Base-by-base conservation (phyloP, 1,140 invertebrate genomes). In the Hyphantria cunea region DNA sequence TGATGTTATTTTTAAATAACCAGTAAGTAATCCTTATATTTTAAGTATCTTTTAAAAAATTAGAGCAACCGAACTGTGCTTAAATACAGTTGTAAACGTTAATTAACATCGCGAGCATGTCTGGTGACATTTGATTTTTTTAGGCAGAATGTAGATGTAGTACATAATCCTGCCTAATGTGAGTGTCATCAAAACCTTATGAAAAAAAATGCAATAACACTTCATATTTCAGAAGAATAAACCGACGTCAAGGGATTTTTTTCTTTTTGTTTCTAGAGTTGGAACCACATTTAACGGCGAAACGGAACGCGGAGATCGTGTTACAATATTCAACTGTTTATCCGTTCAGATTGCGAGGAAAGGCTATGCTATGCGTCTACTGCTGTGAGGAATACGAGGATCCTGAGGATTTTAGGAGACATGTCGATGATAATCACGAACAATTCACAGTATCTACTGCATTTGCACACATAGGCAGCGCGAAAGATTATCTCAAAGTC, bases 251-350 rank as follows among this genome's bases (percentile, higher is more conserved):
- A 65, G 61, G 41, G 41, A 53, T 52, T 67, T 70, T 74, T 76
- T 64, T 73, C 70, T 74, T 65, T 78, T 58, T 66, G 44, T 58
- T 65, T 62, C 62, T 48, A 70, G 65, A 70, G 51, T 15, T 15
- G 60, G 55, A 65, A 60, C 60, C 66, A 45, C 50, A 76, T 66
- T 48, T 67, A 70, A 58, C 71, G 71, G 76, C 81, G 66, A 84
- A 76, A 84, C 67, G 74, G 62, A 89, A 89, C 66, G 87, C 87
- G 32, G 77, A 86, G 67, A 68, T 83, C 58, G 74, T 90, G 39
- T 86, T 90, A 72, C 60, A 78, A 71, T 82, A 81, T 69, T 82
- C 86, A 14, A 87, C 84, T 9, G 72, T 70, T 11, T 86, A 85
- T 65, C 87, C 87, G 32, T 90, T 90, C 78, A 74, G 87, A 54